A percentile compares a stretch with the other conserved stretches of the same genome.
Conservation (phyloP, 2,888 invertebrate genomes). For the Hedya salicella region DNA sequence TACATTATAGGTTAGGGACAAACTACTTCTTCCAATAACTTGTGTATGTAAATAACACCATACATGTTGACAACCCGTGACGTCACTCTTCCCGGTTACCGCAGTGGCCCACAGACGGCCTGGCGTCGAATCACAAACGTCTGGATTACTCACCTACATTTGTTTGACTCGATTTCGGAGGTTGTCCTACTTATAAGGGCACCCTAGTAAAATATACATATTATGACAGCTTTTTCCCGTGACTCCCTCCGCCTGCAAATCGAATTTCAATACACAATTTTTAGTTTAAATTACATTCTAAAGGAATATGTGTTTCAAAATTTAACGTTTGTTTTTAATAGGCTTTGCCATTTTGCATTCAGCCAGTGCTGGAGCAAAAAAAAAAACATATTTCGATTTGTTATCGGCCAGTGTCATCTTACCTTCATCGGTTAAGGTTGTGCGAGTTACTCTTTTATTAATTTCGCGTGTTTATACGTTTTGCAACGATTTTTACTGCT, state of each 20-base stretch:
- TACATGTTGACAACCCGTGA: background rate
- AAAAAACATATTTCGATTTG: background rate
- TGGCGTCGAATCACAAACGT: conserved; percentile 8
- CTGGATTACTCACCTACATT: conserved; percentile 26
- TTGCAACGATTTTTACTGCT: too few species aligned
- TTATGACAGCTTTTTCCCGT: too few species aligned
- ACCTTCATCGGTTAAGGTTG: too few species aligned
- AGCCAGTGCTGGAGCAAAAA: conserved; percentile 12
- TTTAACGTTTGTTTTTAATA: too few species aligned
- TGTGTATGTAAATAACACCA: background rate
- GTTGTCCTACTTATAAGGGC: background rate
- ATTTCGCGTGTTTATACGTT: too few species aligned
- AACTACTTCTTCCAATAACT: background rate
- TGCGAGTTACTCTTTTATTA: too few species aligned
- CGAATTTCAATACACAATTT: too few species aligned
- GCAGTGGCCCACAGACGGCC: conserved; percentile 19
- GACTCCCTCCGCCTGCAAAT: too few species aligned
- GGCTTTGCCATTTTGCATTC: background rate
- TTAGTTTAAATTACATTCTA: too few species aligned
- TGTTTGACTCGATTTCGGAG: background rate
- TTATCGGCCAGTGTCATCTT: conserved; percentile 14
- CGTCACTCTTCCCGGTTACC: conserved; percentile 3
- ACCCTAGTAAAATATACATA: too few species aligned
- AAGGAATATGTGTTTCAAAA: too few species aligned
- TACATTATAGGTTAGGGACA: too few species aligned